Conservation (phyloP, 2,888 invertebrate species). For the Heliconius cydno region DNA sequence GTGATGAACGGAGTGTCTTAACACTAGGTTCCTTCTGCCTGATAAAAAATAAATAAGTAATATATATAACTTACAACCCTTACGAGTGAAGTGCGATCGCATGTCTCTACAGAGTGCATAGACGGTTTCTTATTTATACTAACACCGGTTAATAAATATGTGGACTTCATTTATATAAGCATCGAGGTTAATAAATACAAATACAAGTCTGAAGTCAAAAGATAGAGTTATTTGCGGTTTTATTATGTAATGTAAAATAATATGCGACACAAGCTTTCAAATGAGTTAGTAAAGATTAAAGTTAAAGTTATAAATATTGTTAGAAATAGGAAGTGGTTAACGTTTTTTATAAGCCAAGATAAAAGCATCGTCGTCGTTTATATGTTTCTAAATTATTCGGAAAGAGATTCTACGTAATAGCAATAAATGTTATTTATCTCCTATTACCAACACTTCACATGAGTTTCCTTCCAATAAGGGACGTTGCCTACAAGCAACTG, state of each 20-base stretch:
- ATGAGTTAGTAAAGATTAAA: background rate
- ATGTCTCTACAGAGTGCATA: background rate
- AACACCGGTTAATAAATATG: background rate
- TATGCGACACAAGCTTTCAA: background rate
- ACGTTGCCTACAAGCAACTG: too few relatives aligned
- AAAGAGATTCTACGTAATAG: too few relatives aligned
- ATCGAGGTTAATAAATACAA: background rate
- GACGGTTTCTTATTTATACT: background rate
- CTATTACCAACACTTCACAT: too few relatives aligned
- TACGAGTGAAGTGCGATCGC: background rate
- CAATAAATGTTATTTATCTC: too few relatives aligned
- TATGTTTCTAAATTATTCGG: too few relatives aligned
- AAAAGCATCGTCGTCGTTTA: too few relatives aligned
- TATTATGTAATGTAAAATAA: slow-evolving; percentile 1
- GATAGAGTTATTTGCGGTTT: slow-evolving; percentile 1
- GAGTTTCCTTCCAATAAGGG: too few relatives aligned
- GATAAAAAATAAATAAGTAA: too few relatives aligned
- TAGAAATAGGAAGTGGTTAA: too few relatives aligned
- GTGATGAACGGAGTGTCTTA: too few relatives aligned
- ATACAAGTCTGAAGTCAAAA: background rate
- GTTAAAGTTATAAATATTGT: background rate
- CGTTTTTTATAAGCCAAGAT: too few relatives aligned
- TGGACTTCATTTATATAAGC: background rate
- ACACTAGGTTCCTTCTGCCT: too few relatives aligned
- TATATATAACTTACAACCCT: background rate